Evolutionary conservation across 1,140 invertebrate genomes (phyloP).

Genomic region (Drosophila setifemur): DNA sequence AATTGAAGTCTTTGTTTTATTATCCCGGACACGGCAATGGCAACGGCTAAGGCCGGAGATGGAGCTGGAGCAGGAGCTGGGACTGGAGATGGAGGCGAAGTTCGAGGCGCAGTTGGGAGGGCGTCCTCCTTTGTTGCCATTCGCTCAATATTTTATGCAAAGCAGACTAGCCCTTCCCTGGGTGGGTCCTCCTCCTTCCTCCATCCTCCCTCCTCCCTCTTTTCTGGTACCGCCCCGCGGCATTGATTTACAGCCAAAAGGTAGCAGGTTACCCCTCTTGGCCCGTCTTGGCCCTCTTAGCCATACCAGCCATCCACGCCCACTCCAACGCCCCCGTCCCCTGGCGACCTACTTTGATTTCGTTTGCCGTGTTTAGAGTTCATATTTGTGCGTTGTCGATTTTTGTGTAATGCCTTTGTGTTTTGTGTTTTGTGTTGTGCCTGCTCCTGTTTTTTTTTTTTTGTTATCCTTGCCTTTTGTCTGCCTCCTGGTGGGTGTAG

Average conservation of each 20-base stretch:
- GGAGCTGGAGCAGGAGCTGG: background rate
- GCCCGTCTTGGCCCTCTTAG: too few species aligned
- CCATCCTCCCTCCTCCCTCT: too few species aligned
- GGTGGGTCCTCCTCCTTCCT: too few species aligned
- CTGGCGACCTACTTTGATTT: slow-evolving; percentile 49
- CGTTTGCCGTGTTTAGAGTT: slow-evolving; percentile 53
- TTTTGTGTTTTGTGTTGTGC: too few species aligned
- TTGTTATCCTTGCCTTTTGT: background rate
- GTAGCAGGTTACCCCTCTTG: slow-evolving; percentile 43
- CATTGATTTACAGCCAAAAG: slow-evolving; percentile 51
- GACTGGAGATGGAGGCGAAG: background rate
- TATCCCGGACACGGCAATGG: slow-evolving; percentile 31
- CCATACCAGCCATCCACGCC: too few species aligned
- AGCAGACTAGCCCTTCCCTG: slow-evolving; percentile 28
- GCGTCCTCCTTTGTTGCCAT: slow-evolving; percentile 12
- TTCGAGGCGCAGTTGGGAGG: background rate
- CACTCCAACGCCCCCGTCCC: background rate
- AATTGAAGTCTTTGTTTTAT: slow-evolving; percentile 77
- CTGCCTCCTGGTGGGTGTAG: background rate
- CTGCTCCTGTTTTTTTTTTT: background rate
- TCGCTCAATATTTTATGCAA: slow-evolving; percentile 72
- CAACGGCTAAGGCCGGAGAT: background rate
- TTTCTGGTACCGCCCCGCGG: slow-evolving; percentile 11
- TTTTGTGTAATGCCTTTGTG: slow-evolving; percentile 23
- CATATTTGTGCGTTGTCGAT: slow-evolving; percentile 55